phyloP scores from a whole-genome alignment of 2,797 vertebrate species.

The Serranus cabrilla region DNA sequence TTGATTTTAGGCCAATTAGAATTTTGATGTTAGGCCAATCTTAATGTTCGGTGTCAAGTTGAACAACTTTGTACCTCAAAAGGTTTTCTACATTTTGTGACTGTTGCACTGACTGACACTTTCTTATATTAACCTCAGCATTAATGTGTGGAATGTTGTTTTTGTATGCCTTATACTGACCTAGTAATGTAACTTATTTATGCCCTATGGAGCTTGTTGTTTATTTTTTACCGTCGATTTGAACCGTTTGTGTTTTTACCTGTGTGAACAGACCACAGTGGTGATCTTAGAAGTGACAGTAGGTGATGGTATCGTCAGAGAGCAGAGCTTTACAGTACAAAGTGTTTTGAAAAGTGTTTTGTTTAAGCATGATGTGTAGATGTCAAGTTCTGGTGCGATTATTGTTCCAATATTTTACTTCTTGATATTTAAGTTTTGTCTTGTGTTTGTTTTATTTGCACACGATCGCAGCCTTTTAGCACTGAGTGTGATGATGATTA shows the following conservation, averaged over 20 bases:
- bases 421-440: slow-evolving; percentile 31
- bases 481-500: slow-evolving; percentile 12
- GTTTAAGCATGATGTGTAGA: slow-evolving; percentile 42
- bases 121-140: slow-evolving; percentile 74
- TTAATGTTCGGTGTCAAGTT: slow-evolving; percentile 69
- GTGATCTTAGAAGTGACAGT: slow-evolving; percentile 40
- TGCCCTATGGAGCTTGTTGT: slow-evolving; percentile 71
- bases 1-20: slow-evolving; percentile 70
- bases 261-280: slow-evolving; percentile 42
- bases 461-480: slow-evolving; percentile 8
- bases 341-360: slow-evolving; percentile 57
- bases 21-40: slow-evolving; percentile 58
- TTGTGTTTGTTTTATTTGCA: slow-evolving; percentile 32
- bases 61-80: slow-evolving; percentile 80
- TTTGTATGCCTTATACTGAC: slow-evolving; percentile 82
- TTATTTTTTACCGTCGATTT: slow-evolving; percentile 59
- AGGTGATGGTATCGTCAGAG: slow-evolving; percentile 21
- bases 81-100: slow-evolving; percentile 65
- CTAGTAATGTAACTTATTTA: slow-evolving; percentile 80
- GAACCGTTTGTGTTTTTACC: slow-evolving; percentile 43
- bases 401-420: slow-evolving; percentile 24
- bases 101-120: slow-evolving; percentile 83
- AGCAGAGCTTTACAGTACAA: slow-evolving; percentile 51
- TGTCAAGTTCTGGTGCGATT: slow-evolving; percentile 20
- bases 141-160: slow-evolving; percentile 74